Percentiles rank a stretch among this genome's conserved stretches.
phyloP scores from a whole-genome alignment of 2,113 vertebrate species.

The Pyrgilauda ruficollis region DNA sequence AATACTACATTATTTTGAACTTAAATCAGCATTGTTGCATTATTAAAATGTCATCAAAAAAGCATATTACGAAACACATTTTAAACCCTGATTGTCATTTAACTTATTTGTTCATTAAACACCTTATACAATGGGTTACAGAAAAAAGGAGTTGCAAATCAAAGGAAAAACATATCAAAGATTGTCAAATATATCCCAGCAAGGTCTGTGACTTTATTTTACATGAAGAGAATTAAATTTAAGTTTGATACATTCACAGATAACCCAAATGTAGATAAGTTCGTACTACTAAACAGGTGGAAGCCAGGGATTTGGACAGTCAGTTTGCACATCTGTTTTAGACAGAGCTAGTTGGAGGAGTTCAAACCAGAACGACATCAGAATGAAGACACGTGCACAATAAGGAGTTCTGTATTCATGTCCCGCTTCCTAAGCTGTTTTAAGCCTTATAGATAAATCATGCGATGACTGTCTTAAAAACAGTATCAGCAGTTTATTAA shows the following conservation, averaged over 20 bases:
- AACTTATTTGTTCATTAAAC: neutral
- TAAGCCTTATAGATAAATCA: neutral
- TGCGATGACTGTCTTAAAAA: neutral
- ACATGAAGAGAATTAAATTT: neutral
- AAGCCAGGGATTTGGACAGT: neutral
- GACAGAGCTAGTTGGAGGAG: neutral
- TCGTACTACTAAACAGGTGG: neutral
- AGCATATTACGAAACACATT: neutral
- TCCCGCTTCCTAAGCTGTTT: neutral
- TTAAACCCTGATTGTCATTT: neutral
- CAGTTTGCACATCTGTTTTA: neutral
- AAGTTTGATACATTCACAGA: neutral
- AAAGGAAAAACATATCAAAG: neutral
- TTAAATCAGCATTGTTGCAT: neutral
- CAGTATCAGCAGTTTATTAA: neutral
- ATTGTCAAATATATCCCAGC: neutral
- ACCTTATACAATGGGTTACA: neutral
- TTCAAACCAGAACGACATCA: neutral
- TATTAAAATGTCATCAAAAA: neutral
- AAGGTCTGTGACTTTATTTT: neutral
- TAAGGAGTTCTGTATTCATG: neutral
- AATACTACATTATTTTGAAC: neutral
- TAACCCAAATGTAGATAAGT: neutral
- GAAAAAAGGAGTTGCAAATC: neutral
- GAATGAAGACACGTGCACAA: neutral